Base-by-base conservation (phyloP, 2,113 vertebrate genomes). In the Platichthys flesus region DNA sequence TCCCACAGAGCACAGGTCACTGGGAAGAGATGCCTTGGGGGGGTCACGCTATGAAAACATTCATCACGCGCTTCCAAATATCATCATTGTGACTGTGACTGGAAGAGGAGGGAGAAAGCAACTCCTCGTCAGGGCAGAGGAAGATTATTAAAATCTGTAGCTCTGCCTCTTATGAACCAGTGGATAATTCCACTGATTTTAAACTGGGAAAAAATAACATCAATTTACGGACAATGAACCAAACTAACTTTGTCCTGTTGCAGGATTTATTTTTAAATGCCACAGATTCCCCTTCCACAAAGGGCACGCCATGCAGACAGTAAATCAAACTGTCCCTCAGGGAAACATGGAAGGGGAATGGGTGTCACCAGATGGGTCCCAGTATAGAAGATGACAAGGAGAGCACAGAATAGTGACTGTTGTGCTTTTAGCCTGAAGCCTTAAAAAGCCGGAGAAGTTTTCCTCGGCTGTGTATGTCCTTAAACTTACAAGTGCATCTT, bases 341-440 rank as follows among this genome's bases (percentile, higher is more conserved):
- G 85, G 87, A 78, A 82, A 82, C 69, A 85, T n/a, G 24, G 73
- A 84, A 83, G 82, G 72, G 82, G 83, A 88, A 73, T 67, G 85
- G 66, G 69, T 90, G 74, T 93, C 87, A 85, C 73, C 74, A 88
- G 86, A 89, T 89, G 86, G 45, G 85, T 86, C 78, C 86, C 79
- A 75, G 79, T 89, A 93, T 83, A 74, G 84, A 77, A 88, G 92
- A 84, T 91, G 91, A 93, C 90, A 92, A 80, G 89, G 88, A 93
- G 91, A 93, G 63, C 83, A 64, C 58, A 84, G 70, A 85, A 79
- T 47, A 76, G 64, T 69, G 68, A 67, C 77, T 74, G 64, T 57
- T 79, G 7, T 72, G 60, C 79, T 73, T 66, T 76, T 28, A 85
- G 74, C 78, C 69, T 66, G 14, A 55, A 81, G 76, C 79, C 60